phyloP scores from a whole-genome alignment of 2,113 vertebrate species.

The Sisor rabdophorus region DNA sequence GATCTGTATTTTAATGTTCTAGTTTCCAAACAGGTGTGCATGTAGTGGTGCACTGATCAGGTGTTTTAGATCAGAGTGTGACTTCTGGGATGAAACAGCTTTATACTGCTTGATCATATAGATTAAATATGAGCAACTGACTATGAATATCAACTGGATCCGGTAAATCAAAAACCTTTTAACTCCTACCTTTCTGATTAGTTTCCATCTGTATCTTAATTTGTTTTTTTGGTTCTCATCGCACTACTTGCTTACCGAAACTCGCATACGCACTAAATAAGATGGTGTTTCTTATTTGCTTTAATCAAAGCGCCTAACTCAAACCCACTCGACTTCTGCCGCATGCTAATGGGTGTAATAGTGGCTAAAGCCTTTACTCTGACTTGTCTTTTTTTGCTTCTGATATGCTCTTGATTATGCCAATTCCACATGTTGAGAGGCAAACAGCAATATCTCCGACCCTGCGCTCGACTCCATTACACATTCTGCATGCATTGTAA shows the following conservation, averaged over 20 bases:
- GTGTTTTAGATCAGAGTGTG: not conserved
- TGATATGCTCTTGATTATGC: constrained; percentile 43
- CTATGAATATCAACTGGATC: not conserved
- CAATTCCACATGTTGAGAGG: not conserved
- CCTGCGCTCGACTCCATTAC: not conserved
- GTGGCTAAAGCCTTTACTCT: constrained; percentile 29
- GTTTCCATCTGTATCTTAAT: not conserved
- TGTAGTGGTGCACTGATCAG: constrained; percentile 8
- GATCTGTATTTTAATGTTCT: not conserved
- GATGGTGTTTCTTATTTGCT: not conserved
- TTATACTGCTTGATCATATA: not conserved
- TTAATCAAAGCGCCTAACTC: not conserved
- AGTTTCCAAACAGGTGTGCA: constrained; percentile 3
- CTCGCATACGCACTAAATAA: not conserved
- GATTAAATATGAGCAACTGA: not conserved
- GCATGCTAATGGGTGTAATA: constrained; percentile 30
- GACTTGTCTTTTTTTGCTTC: constrained; percentile 1
- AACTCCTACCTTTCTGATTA: not conserved
- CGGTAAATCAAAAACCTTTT: not conserved
- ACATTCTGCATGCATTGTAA: constrained; percentile 24
- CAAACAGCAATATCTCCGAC: not conserved
- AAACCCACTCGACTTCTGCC: not conserved
- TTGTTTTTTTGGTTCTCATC: not conserved
- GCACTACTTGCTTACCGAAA: not conserved
- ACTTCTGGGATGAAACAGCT: not conserved